A percentile compares a stretch with the other conserved stretches of the same genome.
Evolutionary conservation across 2,113 vertebrate species (phyloP).

Genomic region (Pontoporia blainvillei): DNA sequence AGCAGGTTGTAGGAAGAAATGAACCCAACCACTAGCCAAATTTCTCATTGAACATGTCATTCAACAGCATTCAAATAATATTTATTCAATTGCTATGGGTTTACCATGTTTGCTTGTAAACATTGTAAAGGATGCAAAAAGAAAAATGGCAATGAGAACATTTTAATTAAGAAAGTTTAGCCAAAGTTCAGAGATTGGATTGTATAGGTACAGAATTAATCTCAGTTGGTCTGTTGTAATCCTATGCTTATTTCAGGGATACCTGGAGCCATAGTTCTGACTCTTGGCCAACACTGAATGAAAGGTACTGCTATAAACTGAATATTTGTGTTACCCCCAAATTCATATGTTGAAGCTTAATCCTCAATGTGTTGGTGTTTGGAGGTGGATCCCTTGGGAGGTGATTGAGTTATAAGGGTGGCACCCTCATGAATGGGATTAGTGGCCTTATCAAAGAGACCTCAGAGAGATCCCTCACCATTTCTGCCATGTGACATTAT

Average conservation of each 20-base stretch:
- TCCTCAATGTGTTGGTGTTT: not conserved
- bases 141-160: not conserved
- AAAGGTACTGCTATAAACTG: not conserved
- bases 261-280: not conserved
- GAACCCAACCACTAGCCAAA: not conserved
- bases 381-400: not conserved
- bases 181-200: not conserved
- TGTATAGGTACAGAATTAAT: not conserved
- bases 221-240: not conserved
- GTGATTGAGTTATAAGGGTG: not conserved
- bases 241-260: not conserved
- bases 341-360: not conserved
- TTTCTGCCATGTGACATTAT: not conserved
- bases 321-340: not conserved
- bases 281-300: not conserved
- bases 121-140: not conserved
- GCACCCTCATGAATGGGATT: not conserved
- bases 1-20: not conserved
- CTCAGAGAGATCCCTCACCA: not conserved
- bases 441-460: not conserved
- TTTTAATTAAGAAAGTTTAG: not conserved
- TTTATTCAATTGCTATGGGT: not conserved
- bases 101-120: not conserved
- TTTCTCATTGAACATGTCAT: not conserved
- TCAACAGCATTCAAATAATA: not conserved